phyloP scores from a whole-genome alignment of 1,140 invertebrate species.

The Caerostris darwini region DNA sequence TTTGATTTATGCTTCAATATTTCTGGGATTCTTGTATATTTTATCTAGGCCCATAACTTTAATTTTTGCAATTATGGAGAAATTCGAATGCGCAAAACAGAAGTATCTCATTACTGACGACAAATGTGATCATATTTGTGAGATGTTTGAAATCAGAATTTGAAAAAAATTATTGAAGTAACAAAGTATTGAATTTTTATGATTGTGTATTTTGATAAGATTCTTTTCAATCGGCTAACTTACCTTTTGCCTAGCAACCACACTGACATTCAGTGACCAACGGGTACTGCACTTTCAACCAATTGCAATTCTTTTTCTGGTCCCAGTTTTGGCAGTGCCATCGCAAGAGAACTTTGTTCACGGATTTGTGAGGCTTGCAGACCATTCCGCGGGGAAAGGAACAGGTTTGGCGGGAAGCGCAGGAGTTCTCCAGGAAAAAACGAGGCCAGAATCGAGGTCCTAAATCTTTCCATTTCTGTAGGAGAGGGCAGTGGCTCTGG shows the following conservation, averaged over 20 bases:
- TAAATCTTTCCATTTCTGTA: conserved; percentile 84
- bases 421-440: conserved; percentile 84
- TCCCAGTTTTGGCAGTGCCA: conserved; percentile 83
- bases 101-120: too few relatives aligned
- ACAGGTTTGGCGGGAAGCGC: conserved; percentile 83
- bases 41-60: too few relatives aligned
- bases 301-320: conserved; percentile 81
- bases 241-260: conserved; percentile 79
- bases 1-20: too few relatives aligned
- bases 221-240: not conserved
- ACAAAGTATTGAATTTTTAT: not conserved
- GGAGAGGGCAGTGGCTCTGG: conserved; percentile 84
- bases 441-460: conserved; percentile 85
- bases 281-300: conserved; percentile 83
- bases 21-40: too few relatives aligned
- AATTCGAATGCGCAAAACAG: too few relatives aligned
- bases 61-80: too few relatives aligned
- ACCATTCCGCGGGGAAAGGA: conserved; percentile 85
- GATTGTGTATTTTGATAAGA: not conserved
- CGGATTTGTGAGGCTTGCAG: conserved; percentile 82
- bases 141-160: not conserved
- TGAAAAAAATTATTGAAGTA: not conserved
- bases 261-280: conserved; percentile 84
- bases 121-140: too few relatives aligned
- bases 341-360: conserved; percentile 82